Percentiles rank a stretch among this genome's conserved stretches.
phyloP scores from a whole-genome alignment of 2,888 invertebrate genomes.

The Eumerus sabulonum region DNA sequence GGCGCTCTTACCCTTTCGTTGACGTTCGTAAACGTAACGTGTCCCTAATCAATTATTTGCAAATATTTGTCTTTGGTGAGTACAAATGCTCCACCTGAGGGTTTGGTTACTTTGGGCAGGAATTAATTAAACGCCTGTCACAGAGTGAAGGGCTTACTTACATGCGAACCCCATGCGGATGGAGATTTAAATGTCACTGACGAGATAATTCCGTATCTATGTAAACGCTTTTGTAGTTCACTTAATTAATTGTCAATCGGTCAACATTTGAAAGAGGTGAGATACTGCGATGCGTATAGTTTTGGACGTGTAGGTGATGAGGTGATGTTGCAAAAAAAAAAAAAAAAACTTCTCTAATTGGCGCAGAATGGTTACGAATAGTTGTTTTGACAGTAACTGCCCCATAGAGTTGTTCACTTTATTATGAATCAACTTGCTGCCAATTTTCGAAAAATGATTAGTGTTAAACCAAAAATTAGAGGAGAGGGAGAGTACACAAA shows the following conservation, averaged over 20 bases:
- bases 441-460: too few relatives aligned
- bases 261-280: conserved; percentile 34
- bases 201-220: too few relatives aligned
- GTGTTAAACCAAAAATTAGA: too few relatives aligned
- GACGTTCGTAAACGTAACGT: conserved; percentile 52
- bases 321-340: too few relatives aligned
- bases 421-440: too few relatives aligned
- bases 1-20: conserved; percentile 8
- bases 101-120: conserved; percentile 4
- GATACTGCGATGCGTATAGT: conserved; percentile 21
- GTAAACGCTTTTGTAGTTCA: conserved; percentile 54
- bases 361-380: not conserved
- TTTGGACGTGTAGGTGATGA: not conserved
- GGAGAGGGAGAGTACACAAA: too few relatives aligned
- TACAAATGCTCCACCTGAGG: conserved; percentile 30
- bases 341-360: not conserved
- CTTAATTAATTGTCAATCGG: conserved; percentile 56
- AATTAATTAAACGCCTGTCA: conserved; percentile 65
- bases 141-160: not conserved
- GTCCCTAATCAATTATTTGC: conserved; percentile 62
- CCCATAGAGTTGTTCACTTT: not conserved
- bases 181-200: too few relatives aligned
- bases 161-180: not conserved
- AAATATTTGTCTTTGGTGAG: conserved; percentile 60
- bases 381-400: not conserved